Evolutionary conservation across 2,888 invertebrate genomes (phyloP).

Genomic region (Acanthosepion pharaonis): DNA sequence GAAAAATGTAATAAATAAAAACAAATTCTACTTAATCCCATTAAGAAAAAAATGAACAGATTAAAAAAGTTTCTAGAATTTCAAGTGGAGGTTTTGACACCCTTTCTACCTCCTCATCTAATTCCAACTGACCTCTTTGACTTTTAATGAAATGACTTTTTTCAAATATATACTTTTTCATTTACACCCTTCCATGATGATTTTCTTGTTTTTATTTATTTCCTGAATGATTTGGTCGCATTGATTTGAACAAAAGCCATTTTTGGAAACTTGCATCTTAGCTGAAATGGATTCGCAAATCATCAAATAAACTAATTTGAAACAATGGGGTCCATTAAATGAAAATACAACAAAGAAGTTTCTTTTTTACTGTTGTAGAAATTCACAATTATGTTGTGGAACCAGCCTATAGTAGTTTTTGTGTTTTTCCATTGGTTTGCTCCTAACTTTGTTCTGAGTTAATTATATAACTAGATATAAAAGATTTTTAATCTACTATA

Average conservation of each 20-base stretch:
- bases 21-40: too few species aligned
- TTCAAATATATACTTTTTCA: slow-evolving; percentile 14
- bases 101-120: neutral
- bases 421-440: too few species aligned
- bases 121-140: slow-evolving; percentile 47
- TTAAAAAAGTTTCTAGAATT: neutral
- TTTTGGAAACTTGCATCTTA: neutral
- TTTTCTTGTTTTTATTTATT: neutral
- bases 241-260: neutral
- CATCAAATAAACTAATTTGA: too few species aligned
- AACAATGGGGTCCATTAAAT: too few species aligned
- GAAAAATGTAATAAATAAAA: too few species aligned
- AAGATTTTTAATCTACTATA: too few species aligned
- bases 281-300: neutral
- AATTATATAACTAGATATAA: too few species aligned
- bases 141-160: slow-evolving; percentile 33
- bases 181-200: slow-evolving; percentile 33
- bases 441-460: too few species aligned
- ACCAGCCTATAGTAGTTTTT: too few species aligned
- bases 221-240: neutral
- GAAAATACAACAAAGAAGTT: too few species aligned
- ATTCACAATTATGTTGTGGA: too few species aligned
- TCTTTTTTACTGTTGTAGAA: too few species aligned
- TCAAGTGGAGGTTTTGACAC: neutral
- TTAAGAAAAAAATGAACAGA: neutral